phyloP scores from a whole-genome alignment of 2,888 invertebrate species.

The Sminthurinus aureus region DNA sequence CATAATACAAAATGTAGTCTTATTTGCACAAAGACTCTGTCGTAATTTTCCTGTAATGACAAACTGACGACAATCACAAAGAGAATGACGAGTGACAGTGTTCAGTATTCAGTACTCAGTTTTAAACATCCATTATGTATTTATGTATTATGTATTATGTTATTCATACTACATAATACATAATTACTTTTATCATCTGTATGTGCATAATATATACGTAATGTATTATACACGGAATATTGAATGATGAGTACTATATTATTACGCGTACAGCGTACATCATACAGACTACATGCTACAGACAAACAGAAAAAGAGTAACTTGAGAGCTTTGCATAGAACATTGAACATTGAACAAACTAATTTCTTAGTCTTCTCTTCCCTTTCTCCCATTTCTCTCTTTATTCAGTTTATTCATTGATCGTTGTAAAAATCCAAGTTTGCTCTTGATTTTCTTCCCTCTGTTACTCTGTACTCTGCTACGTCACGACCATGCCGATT shows the following conservation, averaged over 20 bases:
- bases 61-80: not conserved
- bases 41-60: not conserved
- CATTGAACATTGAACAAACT: not conserved
- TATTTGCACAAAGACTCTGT: not conserved
- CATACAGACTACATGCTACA: not conserved
- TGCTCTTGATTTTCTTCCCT: not conserved
- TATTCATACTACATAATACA: too few species aligned
- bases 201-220: too few species aligned
- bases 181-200: too few species aligned
- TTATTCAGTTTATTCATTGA: slow-evolving; percentile 1
- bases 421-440: not conserved
- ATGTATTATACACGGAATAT: too few species aligned
- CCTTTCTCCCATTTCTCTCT: not conserved
- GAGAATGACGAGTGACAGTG: not conserved
- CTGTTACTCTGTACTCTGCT: not conserved
- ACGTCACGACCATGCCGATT: not conserved
- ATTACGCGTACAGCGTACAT: not conserved
- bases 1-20: too few species aligned
- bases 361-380: not conserved
- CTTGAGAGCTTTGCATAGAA: not conserved
- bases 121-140: too few species aligned
- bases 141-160: too few species aligned
- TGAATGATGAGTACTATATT: too few species aligned
- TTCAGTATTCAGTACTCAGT: not conserved
- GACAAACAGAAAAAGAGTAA: not conserved